phyloP scores from a whole-genome alignment of 1,140 invertebrate genomes.

The Ruditapes philippinarum region DNA sequence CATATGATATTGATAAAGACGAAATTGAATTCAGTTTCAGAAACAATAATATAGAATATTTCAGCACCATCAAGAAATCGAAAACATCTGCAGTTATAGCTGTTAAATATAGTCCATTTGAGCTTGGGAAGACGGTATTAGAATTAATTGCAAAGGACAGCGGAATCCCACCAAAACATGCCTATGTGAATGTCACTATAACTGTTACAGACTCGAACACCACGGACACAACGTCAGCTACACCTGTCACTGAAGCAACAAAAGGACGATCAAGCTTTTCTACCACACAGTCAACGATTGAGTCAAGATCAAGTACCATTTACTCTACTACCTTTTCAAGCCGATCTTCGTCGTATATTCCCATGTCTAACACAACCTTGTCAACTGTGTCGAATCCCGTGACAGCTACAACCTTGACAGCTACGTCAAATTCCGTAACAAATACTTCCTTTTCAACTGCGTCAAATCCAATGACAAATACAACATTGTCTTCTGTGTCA shows the following conservation, averaged over 20 bases:
- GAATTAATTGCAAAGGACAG: neutral
- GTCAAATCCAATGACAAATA: neutral
- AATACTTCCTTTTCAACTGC: neutral
- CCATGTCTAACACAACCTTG: neutral
- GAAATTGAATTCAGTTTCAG: neutral
- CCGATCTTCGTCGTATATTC: neutral
- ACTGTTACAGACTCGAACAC: neutral
- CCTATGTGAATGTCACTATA: neutral
- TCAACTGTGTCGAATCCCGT: neutral
- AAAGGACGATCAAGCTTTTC: too few relatives aligned
- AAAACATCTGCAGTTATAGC: neutral
- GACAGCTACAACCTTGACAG: neutral
- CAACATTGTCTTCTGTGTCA: too few relatives aligned
- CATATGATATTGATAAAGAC: conserved; percentile 49
- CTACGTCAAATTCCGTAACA: neutral
- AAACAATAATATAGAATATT: neutral
- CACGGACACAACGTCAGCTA: neutral
- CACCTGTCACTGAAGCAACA: neutral
- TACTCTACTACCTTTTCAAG: neutral
- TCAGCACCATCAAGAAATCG: neutral
- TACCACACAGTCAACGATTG: neutral
- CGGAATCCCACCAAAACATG: neutral
- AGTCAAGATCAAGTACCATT: neutral
- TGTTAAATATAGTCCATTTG: neutral
- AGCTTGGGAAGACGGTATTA: neutral